Evolutionary conservation across 2,113 vertebrate species (phyloP), one percentile per base, ranked within the genome.

Genomic region (Uria lomvia): DNA sequence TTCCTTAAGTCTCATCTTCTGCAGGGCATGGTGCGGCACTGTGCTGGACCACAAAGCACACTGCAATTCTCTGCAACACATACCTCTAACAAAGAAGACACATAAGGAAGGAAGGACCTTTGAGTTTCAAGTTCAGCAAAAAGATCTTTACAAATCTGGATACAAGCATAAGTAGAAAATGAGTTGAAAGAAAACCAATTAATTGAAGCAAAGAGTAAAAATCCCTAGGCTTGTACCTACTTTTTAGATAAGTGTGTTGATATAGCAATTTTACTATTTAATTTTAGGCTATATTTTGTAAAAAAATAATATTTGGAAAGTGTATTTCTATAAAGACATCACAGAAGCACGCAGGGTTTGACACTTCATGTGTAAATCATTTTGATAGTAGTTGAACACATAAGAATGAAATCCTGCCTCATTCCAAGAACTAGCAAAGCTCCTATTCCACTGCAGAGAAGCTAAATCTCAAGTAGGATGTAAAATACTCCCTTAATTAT

Each of bases 401-500:
- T 16, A 58, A 77, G 23, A 58, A 66, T 50, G 7, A 87, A 82
- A 85, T 66, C 50, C 32, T 80, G 7, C 22, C 19, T 76, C 11
- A 43, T 2, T 86, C 26, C 40, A 87, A 42, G 4, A 10, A 16
- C 21, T 47, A 86, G 5, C 17, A 82, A 91, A 72, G 14, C 12
- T 49, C 8, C 7, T 82, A 13, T 68, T 95, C 47, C 20, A 36
- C 21, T 83, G 15, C 16, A 88, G 75, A 77, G 62, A 63, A 93
- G n/a, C 17, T 88, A 27, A 24, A 45, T 71, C 88, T 88, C 47
- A 63, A 73, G 58, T 56, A 70, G 29, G 32, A 86, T 67, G n/a
- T 45, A 88, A 94, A 92, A 77, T 49, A 18, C 5, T 94, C 15
- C 34, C n/a, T 86, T 86, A 94, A 90, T 90, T 95, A 94, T 71